phyloP scores from a whole-genome alignment of 2,797 vertebrate species.

The Tenualosa thibaudeaui region DNA sequence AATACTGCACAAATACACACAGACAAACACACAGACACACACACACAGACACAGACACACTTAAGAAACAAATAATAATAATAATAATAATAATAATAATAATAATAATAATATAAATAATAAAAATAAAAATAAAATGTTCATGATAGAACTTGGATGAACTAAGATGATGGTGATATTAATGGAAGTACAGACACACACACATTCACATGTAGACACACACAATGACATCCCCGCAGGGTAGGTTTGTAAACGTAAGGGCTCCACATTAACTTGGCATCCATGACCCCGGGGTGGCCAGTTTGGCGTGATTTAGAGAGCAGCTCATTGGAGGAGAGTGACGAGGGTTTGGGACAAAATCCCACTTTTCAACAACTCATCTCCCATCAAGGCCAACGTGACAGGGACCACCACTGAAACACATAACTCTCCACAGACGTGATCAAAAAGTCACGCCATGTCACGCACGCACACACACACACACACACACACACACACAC shows the following conservation, averaged over 20 bases:
- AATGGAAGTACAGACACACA: background rate
- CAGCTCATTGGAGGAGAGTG: background rate
- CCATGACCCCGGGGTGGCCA: slow-evolving; percentile 14
- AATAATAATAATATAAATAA: too few relatives aligned
- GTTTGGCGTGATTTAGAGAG: background rate
- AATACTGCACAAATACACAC: background rate
- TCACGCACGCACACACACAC: slow-evolving; percentile 29
- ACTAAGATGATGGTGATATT: too few relatives aligned
- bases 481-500: slow-evolving; percentile 28
- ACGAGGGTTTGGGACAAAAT: slow-evolving; percentile 61
- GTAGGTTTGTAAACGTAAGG: background rate
- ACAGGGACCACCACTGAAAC: slow-evolving; percentile 41
- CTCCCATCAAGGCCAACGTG: slow-evolving; percentile 63
- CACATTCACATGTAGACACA: background rate
- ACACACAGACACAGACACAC: background rate
- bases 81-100: too few relatives aligned
- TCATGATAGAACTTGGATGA: too few relatives aligned
- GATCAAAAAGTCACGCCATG: slow-evolving; percentile 32
- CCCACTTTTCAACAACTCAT: slow-evolving; percentile 69
- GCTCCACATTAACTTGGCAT: background rate
- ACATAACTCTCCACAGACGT: slow-evolving; percentile 53
- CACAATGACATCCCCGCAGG: background rate
- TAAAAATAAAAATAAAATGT: too few relatives aligned
- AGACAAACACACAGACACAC: slow-evolving; percentile 11
- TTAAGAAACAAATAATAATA: too few relatives aligned